A percentile compares a stretch with the other conserved stretches of the same genome.
Evolutionary conservation across 2,888 invertebrate species (phyloP).

Genomic region (Habrosyne pyritoides): DNA sequence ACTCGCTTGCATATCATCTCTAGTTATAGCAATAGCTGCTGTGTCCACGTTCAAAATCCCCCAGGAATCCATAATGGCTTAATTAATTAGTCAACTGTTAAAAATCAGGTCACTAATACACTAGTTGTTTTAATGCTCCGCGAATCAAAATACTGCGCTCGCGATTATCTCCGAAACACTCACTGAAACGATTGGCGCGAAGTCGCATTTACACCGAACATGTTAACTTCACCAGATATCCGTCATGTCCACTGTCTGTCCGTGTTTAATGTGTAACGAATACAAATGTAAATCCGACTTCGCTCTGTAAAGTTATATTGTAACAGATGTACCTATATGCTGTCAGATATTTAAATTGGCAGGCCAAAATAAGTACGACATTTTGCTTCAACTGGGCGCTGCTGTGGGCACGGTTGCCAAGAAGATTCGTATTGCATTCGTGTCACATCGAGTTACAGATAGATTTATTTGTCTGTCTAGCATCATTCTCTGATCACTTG

Average conservation of each 20-base stretch:
- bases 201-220: conserved; percentile 30
- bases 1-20: conserved; percentile 86
- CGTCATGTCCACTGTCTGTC: conserved; percentile 44
- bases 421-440: conserved; percentile 77
- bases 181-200: conserved; percentile 55
- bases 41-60: conserved; percentile 86
- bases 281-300: conserved; percentile 48
- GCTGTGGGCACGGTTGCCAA: conserved; percentile 69
- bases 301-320: conserved; percentile 44
- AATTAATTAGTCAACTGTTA: conserved; percentile 33
- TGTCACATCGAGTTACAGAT: conserved; percentile 51
- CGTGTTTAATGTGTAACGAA: conserved; percentile 34
- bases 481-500: conserved; percentile 22
- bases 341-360: conserved; percentile 76
- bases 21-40: conserved; percentile 86
- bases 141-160: conserved; percentile 15
- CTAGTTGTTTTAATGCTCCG: conserved; percentile 24
- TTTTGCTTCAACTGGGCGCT: conserved; percentile 81
- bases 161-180: conserved; percentile 34
- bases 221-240: conserved; percentile 31
- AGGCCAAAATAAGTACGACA: conserved; percentile 83
- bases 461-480: conserved; percentile 32
- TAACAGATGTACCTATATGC: conserved; percentile 47
- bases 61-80: conserved; percentile 87
- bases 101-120: conserved; percentile 28